Conservation (phyloP, 2,113 vertebrate species). For the Felis chaus region DNA sequence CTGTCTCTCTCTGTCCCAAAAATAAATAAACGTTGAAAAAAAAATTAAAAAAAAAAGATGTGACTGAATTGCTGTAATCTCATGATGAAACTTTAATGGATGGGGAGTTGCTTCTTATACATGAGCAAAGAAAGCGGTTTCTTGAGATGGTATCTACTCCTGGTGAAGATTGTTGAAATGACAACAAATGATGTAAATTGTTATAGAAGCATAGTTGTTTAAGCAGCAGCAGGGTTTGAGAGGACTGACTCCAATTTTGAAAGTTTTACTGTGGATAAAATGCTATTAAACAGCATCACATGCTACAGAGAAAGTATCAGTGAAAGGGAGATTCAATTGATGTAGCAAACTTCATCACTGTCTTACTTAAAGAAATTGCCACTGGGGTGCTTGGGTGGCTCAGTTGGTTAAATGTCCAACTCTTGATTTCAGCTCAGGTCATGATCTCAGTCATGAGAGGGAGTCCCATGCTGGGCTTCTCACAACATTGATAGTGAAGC, state of each 20-base stretch:
- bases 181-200: not conserved
- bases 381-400: too few species aligned
- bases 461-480: too few species aligned
- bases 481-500: too few species aligned
- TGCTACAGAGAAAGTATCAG: not conserved
- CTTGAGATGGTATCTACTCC: not conserved
- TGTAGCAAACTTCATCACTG: not conserved
- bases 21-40: too few species aligned
- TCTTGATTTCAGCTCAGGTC: too few species aligned
- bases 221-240: not conserved
- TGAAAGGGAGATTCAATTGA: not conserved
- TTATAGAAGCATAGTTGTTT: not conserved
- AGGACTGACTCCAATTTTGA: not conserved
- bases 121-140: not conserved
- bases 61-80: not conserved
- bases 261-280: not conserved
- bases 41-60: not conserved
- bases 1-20: too few species aligned
- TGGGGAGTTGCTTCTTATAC: not conserved
- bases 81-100: not conserved
- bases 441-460: too few species aligned
- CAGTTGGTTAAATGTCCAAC: too few species aligned
- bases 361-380: not conserved
- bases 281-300: not conserved
- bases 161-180: not conserved